Percentiles rank a stretch among this genome's conserved stretches.
Conservation (phyloP, 1,140 invertebrate species). For the Uloborus diversus region DNA sequence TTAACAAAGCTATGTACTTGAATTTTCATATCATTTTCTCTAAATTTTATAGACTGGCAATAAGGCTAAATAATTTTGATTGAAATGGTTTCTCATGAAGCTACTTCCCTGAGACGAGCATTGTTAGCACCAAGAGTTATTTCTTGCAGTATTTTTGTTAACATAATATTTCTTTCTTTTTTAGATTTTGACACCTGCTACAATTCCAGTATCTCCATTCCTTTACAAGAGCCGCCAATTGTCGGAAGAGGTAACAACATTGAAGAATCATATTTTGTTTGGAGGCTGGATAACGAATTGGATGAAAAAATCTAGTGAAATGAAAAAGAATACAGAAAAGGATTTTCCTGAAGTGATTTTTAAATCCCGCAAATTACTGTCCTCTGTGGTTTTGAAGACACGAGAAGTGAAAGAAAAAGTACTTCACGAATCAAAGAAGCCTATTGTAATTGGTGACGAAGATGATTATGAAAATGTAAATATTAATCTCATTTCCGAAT, state of each 20-base stretch:
- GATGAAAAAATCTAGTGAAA: neutral
- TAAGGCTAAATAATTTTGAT: too few relatives aligned
- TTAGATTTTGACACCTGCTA: neutral
- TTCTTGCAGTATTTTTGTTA: too few relatives aligned
- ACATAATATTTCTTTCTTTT: too few relatives aligned
- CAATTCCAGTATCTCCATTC: neutral
- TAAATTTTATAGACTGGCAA: too few relatives aligned
- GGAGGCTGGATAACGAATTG: conserved; percentile 16
- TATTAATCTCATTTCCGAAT: neutral
- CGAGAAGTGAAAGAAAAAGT: neutral
- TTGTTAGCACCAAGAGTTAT: too few relatives aligned
- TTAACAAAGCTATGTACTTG: too few relatives aligned
- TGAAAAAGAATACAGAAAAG: neutral
- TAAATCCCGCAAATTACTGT: neutral
- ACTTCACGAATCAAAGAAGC: neutral
- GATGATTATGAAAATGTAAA: conserved; percentile 33
- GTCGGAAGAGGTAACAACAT: neutral
- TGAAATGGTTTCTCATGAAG: too few relatives aligned
- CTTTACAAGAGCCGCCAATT: neutral
- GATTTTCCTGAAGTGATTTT: neutral
- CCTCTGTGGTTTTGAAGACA: neutral
- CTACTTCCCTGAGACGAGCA: too few relatives aligned
- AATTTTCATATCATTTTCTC: too few relatives aligned
- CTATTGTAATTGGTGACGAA: conserved; percentile 3
- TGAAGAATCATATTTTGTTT: neutral